phyloP scores from a whole-genome alignment of 1,140 invertebrate genomes.

The Fopius arisanus region DNA sequence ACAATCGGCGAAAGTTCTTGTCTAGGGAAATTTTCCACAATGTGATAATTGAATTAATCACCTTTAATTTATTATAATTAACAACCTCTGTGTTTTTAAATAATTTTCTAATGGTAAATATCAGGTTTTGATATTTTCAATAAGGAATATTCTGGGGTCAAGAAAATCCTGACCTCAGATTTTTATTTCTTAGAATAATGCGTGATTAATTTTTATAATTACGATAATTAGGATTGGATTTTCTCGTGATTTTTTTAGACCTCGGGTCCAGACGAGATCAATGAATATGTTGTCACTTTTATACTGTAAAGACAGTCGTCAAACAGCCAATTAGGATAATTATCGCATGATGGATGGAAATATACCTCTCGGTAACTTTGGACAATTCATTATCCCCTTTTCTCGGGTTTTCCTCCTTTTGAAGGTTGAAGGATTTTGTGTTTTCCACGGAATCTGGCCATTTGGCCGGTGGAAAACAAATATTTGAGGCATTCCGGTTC shows the following conservation, averaged over 20 bases:
- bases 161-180: too few relatives aligned
- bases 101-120: too few relatives aligned
- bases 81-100: too few relatives aligned
- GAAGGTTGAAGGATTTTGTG: background rate
- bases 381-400: constrained; percentile 5
- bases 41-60: background rate
- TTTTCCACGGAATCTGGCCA: background rate
- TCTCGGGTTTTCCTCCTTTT: background rate
- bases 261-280: background rate
- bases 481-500: too few relatives aligned
- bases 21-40: background rate
- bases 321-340: constrained; percentile 10
- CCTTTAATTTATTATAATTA: background rate
- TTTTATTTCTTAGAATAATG: too few relatives aligned
- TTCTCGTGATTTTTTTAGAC: background rate
- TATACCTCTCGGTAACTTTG: background rate
- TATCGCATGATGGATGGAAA: background rate
- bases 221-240: too few relatives aligned
- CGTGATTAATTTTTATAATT: too few relatives aligned
- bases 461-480: too few relatives aligned
- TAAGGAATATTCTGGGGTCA: too few relatives aligned
- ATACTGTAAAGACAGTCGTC: background rate
- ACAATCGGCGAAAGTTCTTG: too few relatives aligned
- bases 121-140: too few relatives aligned
- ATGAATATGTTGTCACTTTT: background rate